A percentile compares a stretch with the other conserved stretches of the same genome.
Conservation (phyloP, 1,140 invertebrate genomes). For the Liolophura sinensis region DNA sequence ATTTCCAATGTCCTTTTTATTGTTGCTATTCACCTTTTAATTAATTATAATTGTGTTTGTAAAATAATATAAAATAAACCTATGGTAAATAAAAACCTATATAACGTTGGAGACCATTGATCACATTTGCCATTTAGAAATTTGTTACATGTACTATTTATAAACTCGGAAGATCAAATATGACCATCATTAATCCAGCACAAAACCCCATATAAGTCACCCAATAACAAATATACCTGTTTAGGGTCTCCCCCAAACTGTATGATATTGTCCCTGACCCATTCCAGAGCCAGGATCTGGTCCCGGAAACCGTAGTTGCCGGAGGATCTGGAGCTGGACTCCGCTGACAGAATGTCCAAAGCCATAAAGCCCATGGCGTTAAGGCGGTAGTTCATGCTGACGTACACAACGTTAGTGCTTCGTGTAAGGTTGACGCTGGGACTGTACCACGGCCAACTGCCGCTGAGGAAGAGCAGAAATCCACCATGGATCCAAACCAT, state of each 20-base stretch:
- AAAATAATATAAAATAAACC: no score
- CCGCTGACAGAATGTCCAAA: conserved; percentile 70
- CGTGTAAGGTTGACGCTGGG: conserved; percentile 12
- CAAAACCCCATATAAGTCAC: no score
- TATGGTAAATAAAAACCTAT: no score
- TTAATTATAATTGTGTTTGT: no score
- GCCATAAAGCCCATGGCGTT: conserved; percentile 77
- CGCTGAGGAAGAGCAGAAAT: conserved; percentile 1
- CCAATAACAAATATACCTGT: conserved; percentile 16
- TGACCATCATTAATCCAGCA: no score
- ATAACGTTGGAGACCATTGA: no score
- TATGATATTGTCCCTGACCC: conserved; percentile 25
- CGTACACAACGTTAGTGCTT: conserved; percentile 86
- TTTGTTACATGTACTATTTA: no score
- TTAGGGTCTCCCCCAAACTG: conserved; percentile 26
- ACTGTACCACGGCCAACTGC: not conserved
- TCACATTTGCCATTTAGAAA: no score
- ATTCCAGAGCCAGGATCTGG: conserved; percentile 15
- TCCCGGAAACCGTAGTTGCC: conserved; percentile 35
- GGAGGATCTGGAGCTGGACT: conserved; percentile 66
- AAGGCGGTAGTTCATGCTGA: conserved; percentile 81
- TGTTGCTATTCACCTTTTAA: no score
- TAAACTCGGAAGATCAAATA: no score
- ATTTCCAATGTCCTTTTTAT: no score
- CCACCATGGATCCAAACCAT: conserved; percentile 9